A percentile compares a stretch with the other conserved stretches of the same genome.
Conservation (phyloP, 2,113 vertebrate species). For the Axis porcinus region DNA sequence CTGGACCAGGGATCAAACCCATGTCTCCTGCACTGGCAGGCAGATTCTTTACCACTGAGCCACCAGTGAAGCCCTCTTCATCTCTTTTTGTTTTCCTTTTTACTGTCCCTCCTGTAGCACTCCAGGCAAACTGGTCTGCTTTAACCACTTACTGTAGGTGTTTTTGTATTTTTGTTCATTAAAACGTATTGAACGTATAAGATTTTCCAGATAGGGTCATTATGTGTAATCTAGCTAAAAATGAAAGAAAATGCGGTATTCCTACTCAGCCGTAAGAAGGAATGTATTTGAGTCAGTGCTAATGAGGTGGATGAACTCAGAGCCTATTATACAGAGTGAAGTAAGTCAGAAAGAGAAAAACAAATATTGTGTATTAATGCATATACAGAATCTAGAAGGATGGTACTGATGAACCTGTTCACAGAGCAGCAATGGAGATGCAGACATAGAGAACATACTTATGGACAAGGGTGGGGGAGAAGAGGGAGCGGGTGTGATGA, state of each 20-base stretch:
- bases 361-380: not conserved
- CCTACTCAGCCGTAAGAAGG: not conserved
- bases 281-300: not conserved
- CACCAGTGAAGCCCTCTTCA: not conserved
- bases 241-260: not conserved
- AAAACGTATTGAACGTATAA: not conserved
- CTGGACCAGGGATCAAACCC: not conserved
- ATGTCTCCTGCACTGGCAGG: not conserved
- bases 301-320: not conserved
- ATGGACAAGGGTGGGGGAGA: not conserved
- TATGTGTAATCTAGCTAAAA: not conserved
- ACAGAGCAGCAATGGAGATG: not conserved
- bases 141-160: not conserved
- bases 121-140: not conserved
- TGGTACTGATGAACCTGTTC: not conserved
- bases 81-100: fast-evolving
- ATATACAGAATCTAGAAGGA: not conserved
- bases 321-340: not conserved
- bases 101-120: fast-evolving
- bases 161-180: not conserved
- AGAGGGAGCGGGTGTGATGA: not conserved
- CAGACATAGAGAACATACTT: not conserved
- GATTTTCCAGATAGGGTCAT: not conserved
- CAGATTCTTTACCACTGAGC: not conserved
- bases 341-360: not conserved